These are phyloP conservation scores for Oxygymnocypris stewartii DNA, from an alignment of 2,113 vertebrate species.

Conservation along the genomic window DNA sequence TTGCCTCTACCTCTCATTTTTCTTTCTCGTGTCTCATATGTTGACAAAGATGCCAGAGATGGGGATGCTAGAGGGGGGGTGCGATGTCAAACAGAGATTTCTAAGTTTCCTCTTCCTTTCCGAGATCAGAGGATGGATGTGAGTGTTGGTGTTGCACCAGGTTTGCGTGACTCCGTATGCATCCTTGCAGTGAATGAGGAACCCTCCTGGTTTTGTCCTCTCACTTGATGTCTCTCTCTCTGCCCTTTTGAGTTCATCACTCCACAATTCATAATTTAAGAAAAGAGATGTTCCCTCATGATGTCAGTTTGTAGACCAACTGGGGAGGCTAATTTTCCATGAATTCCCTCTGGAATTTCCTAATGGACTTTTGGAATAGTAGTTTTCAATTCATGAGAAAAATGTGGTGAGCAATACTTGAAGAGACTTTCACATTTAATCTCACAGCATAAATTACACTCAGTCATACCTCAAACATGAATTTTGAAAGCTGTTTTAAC, in stretches of 20 bases:
- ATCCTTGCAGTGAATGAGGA: background rate
- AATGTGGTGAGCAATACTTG: background rate
- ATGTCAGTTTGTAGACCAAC: background rate
- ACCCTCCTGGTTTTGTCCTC: background rate
- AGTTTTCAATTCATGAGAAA: conserved; percentile 1
- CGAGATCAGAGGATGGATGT: background rate
- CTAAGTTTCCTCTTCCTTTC: background rate
- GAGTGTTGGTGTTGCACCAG: background rate
- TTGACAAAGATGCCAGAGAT: background rate
- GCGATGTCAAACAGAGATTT: background rate
- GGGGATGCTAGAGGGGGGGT: background rate
- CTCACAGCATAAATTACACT: background rate
- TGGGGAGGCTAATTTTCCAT: background rate
- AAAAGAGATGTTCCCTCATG: background rate
- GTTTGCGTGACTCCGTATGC: background rate
- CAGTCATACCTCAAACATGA: background rate
- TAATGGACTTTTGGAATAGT: conserved; percentile 7
- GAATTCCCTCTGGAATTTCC: background rate
- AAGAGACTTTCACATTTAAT: background rate
- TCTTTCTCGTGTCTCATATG: background rate
- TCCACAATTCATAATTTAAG: background rate
- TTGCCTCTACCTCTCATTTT: background rate
- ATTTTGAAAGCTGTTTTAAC: background rate
- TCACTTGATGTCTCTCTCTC: background rate
- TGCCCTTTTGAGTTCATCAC: background rate